A percentile compares a stretch with the other conserved stretches of the same genome.
phyloP scores from a whole-genome alignment of 1,140 invertebrate genomes.

The Tribolium madens region DNA sequence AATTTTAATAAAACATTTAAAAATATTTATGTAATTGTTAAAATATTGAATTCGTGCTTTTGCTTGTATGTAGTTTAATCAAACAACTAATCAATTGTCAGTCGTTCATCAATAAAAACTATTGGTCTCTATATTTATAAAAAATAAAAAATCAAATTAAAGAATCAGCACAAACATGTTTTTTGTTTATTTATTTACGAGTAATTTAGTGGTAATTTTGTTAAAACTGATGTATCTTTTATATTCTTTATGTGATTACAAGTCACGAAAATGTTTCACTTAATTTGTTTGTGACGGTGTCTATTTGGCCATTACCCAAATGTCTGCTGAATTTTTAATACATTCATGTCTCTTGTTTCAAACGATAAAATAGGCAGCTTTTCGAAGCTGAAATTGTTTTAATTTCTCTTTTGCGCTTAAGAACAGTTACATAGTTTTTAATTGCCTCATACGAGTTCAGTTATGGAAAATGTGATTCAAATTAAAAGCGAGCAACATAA shows the following conservation, averaged over 20 bases:
- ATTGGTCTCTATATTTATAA: too few species aligned
- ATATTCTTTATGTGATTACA: neutral
- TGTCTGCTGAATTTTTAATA: neutral
- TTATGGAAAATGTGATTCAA: neutral
- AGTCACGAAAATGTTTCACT: neutral
- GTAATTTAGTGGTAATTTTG: too few species aligned
- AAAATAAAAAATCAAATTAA: too few species aligned
- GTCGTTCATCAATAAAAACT: too few species aligned
- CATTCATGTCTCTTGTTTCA: neutral
- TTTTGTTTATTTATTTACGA: too few species aligned
- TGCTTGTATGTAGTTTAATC: too few species aligned
- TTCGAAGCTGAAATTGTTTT: neutral
- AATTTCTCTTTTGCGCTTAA: too few species aligned
- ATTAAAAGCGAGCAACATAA: neutral
- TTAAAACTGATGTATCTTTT: neutral
- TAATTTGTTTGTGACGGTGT: neutral
- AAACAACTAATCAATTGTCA: too few species aligned
- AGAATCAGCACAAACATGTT: too few species aligned
- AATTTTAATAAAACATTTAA: too few species aligned
- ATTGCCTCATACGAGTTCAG: neutral
- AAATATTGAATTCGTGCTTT: too few species aligned
- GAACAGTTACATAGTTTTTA: neutral
- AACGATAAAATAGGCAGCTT: neutral
- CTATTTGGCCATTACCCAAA: conserved; percentile 13
- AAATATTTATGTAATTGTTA: too few species aligned